Evolutionary conservation across 1,140 invertebrate genomes (phyloP).

Genomic region (Bombus haemorrhoidalis): DNA sequence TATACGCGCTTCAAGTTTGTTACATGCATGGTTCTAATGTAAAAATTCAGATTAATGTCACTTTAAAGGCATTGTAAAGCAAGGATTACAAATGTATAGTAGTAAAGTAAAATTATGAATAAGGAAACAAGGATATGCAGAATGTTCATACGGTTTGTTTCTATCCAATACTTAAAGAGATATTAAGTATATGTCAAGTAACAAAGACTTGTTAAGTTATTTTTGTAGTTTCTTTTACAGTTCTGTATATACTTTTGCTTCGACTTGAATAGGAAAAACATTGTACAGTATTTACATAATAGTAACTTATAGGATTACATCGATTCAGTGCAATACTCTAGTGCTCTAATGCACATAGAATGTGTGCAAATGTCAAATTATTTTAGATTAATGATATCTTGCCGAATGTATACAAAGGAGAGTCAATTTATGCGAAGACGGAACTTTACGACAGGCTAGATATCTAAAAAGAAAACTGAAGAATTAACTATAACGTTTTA

Average conservation of each 20-base stretch:
- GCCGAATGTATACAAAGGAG: not conserved
- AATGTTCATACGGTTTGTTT: not conserved
- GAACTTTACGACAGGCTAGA: conserved; percentile 26
- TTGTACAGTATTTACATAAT: not conserved
- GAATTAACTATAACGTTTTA: conserved; percentile 63
- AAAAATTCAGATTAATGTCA: not conserved
- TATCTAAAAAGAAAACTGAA: not conserved
- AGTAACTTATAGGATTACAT: not conserved
- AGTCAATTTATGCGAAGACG: conserved; percentile 13
- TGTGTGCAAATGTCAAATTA: not conserved
- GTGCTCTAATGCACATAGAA: not conserved
- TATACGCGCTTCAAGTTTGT: not conserved
- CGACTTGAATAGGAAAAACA: not conserved
- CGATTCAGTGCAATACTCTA: not conserved
- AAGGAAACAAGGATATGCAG: not conserved
- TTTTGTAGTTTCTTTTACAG: not conserved
- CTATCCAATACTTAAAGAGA: not conserved
- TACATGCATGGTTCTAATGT: not conserved
- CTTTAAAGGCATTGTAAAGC: not conserved
- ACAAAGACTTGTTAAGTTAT: not conserved
- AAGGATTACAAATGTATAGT: not conserved
- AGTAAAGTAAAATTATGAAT: not conserved
- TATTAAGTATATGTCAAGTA: not conserved
- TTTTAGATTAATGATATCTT: conserved; percentile 23
- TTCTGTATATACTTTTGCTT: not conserved